Conservation (phyloP, 1,140 invertebrate species). For the Apis cerana region DNA sequence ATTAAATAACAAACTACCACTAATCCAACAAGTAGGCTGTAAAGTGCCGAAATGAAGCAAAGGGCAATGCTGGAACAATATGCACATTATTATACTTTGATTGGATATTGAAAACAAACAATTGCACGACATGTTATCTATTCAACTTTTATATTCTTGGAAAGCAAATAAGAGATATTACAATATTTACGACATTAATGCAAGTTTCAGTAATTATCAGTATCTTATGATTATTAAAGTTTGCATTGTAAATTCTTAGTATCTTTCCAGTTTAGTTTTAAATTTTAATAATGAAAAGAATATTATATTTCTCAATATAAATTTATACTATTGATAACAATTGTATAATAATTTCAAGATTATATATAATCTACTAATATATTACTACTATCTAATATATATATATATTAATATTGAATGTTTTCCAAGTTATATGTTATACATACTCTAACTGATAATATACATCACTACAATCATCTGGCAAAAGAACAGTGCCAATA, state of each 20-base stretch:
- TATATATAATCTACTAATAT: not conserved
- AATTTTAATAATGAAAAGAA: slow-evolving; percentile 23
- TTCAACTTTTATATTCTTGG: slow-evolving; percentile 55
- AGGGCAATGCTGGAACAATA: slow-evolving; percentile 77
- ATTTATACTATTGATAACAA: not conserved
- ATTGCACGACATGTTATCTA: slow-evolving; percentile 60
- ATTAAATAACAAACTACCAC: slow-evolving; percentile 74
- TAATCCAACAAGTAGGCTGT: slow-evolving; percentile 76
- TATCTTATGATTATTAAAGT: slow-evolving; percentile 61
- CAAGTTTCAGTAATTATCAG: slow-evolving; percentile 60
- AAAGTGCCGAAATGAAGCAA: slow-evolving; percentile 79
- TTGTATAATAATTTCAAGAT: not conserved
- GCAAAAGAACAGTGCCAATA: slow-evolving; percentile 84
- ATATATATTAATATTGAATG: not conserved
- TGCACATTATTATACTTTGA: slow-evolving; percentile 59
- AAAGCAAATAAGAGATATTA: slow-evolving; percentile 62
- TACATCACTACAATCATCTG: slow-evolving; percentile 87
- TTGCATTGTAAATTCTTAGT: slow-evolving; percentile 47
- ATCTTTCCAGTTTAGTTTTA: slow-evolving; percentile 62
- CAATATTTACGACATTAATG: slow-evolving; percentile 57
- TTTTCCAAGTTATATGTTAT: slow-evolving; percentile 65
- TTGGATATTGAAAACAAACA: slow-evolving; percentile 34
- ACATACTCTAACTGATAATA: slow-evolving; percentile 86
- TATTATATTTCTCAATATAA: slow-evolving; percentile 9
- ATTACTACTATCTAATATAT: too few relatives aligned